Evolutionary conservation across 2,888 invertebrate genomes (phyloP).

Genomic region (Pardosa pseudoannulata): DNA sequence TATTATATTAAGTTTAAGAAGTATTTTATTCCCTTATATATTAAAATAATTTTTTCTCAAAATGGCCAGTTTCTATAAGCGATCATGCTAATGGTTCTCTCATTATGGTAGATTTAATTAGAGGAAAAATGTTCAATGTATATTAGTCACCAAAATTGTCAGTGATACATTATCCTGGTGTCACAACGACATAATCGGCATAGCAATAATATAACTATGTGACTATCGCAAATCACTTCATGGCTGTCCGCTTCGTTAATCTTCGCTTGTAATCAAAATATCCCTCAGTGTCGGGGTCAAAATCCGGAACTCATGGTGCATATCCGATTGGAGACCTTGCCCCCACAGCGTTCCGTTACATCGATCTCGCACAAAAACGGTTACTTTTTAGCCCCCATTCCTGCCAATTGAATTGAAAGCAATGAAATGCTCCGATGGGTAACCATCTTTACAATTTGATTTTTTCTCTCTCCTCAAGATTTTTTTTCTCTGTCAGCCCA

Average conservation of each 20-base stretch:
- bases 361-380: neutral
- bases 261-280: neutral
- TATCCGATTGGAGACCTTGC: slow-evolving; percentile 3
- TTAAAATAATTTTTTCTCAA: too few species aligned
- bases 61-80: too few species aligned
- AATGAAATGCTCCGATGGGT: neutral
- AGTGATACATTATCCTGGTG: too few species aligned
- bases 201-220: neutral
- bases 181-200: too few species aligned
- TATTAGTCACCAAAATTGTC: too few species aligned
- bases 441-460: neutral
- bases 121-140: too few species aligned
- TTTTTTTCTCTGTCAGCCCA: neutral
- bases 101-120: too few species aligned
- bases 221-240: neutral
- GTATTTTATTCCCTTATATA: too few species aligned
- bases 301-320: slow-evolving; percentile 7
- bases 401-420: neutral
- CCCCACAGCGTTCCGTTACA: slow-evolving; percentile 5
- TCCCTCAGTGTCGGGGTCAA: neutral
- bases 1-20: too few species aligned
- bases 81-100: too few species aligned
- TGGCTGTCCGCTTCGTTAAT: neutral
- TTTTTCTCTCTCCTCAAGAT: neutral
- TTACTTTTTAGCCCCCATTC: neutral